Evolutionary conservation across 2,113 vertebrate species (phyloP), one percentile per base, ranked within the genome.

Genomic region (Bufo gargarizans): DNA sequence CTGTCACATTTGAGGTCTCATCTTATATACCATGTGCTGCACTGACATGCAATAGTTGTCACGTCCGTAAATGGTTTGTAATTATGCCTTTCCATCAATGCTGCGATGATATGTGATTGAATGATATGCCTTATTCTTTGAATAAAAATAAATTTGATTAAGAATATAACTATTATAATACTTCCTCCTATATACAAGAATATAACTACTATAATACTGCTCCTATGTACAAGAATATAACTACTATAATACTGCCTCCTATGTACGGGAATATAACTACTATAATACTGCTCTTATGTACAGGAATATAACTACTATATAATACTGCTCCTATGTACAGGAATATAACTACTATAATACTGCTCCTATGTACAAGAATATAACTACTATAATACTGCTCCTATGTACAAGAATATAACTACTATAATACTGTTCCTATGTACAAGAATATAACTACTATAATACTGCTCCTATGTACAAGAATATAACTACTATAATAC

Each of bases 331-430:
- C 67, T 43, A 33, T 33, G 10, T 33, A 69, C 67, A 69, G 33
- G 67, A 69, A 69, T 69, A 69, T 69, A 69, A 69, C 67, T 69
- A 22, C 65, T 69, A 69, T 69, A 69, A 69, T 69, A 69, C 65
- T 69, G n/a, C n/a, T 12, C 65, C n/a, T 69, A 69, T 11, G 2
- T 22, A 22, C 8, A 69, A 22, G 65, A 33, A 69, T 69, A 69
- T 69, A 22, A 69, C 65, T 67, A 67, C 63, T 67, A 67, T 67
- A 67, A 67, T 67, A 67, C 63, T n/a, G 20, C 63, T 9, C 19
- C 63, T 65, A 65, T 65, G 20, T 65, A 65, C 63, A 65, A n/a
- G 63, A 65, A 65, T 65, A 69, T 22, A 69, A 69, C 67, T 69
- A 69, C 67, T 69, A 69, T 69, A 69, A 69, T 69, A 69, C 67